These are phyloP conservation scores for Mnemiopsis leidyi DNA, from an alignment of 37 sponge, comb jelly and placozoan species.

Conservation along the genomic window DNA sequence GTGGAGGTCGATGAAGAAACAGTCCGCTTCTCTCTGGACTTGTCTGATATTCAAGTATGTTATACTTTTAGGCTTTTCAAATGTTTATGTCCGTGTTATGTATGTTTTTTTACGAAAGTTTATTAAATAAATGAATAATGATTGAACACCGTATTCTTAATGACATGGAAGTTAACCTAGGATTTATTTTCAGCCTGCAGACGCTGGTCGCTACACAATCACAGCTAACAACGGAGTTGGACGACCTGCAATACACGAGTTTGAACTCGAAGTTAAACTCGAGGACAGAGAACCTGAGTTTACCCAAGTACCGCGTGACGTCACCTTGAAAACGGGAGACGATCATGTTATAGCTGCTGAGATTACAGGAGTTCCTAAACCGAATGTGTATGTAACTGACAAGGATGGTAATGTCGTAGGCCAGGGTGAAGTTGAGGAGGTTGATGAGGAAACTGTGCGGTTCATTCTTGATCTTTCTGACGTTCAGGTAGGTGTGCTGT, in stretches of 20 bases:
- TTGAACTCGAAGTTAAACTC: background rate
- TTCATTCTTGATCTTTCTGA: background rate
- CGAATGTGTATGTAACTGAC: background rate
- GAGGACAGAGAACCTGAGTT: background rate
- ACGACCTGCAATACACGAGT: background rate
- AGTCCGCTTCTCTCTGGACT: background rate
- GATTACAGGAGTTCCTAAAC: slow-evolving; percentile 4
- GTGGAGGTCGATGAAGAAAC: background rate
- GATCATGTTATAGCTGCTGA: background rate
- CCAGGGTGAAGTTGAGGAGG: background rate
- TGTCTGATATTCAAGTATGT: background rate
- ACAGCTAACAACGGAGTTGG: background rate
- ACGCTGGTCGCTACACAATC: background rate
- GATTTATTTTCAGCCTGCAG: background rate
- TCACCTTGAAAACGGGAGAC: background rate
- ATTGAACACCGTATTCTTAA: no score
- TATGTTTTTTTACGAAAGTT: no score
- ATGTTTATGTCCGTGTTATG: background rate
- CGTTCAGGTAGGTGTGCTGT: background rate
- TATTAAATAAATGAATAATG: no score
- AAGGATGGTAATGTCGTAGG: background rate
- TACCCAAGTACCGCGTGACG: background rate
- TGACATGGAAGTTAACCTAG: no score
- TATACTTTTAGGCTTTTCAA: no score
- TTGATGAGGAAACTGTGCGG: background rate